phyloP scores from a whole-genome alignment of 2,888 invertebrate species.

The Aporophyla nigra region DNA sequence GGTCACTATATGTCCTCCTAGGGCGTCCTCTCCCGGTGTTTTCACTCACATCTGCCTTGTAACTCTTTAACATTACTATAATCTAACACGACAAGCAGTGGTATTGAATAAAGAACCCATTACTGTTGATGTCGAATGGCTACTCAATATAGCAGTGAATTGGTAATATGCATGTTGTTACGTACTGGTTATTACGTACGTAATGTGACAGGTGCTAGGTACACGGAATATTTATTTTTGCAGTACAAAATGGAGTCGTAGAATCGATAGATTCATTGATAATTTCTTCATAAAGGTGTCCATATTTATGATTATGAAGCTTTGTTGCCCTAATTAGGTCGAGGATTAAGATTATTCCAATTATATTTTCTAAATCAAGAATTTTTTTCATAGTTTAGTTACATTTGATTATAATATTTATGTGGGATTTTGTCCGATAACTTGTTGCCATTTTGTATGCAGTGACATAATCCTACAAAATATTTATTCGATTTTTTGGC shows the following conservation, averaged over 20 bases:
- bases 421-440: no score
- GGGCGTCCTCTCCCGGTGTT: no score
- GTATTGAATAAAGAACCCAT: constrained; percentile 13
- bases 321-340: no score
- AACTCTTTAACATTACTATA: neutral
- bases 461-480: no score
- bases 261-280: neutral
- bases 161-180: constrained; percentile 3
- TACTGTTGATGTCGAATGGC: constrained; percentile 4
- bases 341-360: no score
- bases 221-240: neutral
- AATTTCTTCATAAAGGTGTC: neutral
- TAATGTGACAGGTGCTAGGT: constrained; percentile 15
- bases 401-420: no score
- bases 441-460: no score
- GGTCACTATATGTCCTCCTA: no score
- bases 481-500: no score
- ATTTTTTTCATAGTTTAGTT: no score
- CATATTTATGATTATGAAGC: neutral
- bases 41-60: no score
- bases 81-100: neutral
- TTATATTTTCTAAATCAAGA: no score
- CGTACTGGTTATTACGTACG: neutral
- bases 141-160: constrained; percentile 4
- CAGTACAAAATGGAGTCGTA: neutral